Base-by-base conservation (phyloP, 2,113 vertebrate genomes). In the Myrmophylax atrothorax region DNA sequence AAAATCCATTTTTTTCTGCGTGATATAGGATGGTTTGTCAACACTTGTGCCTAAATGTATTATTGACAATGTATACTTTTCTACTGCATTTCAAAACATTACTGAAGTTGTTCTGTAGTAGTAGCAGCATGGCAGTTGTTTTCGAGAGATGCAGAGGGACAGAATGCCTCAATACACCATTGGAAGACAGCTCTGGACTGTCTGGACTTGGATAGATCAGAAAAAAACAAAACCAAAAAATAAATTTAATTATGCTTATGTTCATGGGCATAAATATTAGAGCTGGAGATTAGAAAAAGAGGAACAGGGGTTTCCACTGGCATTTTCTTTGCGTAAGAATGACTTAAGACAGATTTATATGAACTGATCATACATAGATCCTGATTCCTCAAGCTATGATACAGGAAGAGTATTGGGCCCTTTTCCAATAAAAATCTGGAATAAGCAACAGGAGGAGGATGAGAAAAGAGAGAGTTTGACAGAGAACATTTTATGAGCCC, bases 401-500 rank as follows among this genome's bases (percentile, higher is more conserved):
- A 66, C 44, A 76, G 33, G 29, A 87, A 58, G 17, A 35, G 14
- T 35, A 62, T 47, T 78, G 68, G 10, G 9, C 76, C 18, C 14
- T 77, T 94, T 84, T 60, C 60, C 66, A 69, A 20, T 24, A 81
- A 87, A 80, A 92, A 69, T 67, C 6, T 29, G 17, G 49, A 86
- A 64, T 38, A 44, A 84, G 60, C 19, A 85, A 67, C 9, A 74
- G 44, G 25, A 87, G 22, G 14, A 83, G 11, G 7, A 59, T 44
- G 2, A 42, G 22, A 93, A 77, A 90, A 70, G 44, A 59, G n/a
- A 70, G 40, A 72, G 7, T 58, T 25, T 91, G 79, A 92, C 46
- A 52, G 66, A 64, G 26, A 91, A 77, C 89, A 89, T 84, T 55
- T 91, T 74, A 50, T 73, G 11, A 92, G 28, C 44, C 73, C 74